Conservation (phyloP, 2,888 invertebrate genomes). For the Drosophila subsilvestris region DNA sequence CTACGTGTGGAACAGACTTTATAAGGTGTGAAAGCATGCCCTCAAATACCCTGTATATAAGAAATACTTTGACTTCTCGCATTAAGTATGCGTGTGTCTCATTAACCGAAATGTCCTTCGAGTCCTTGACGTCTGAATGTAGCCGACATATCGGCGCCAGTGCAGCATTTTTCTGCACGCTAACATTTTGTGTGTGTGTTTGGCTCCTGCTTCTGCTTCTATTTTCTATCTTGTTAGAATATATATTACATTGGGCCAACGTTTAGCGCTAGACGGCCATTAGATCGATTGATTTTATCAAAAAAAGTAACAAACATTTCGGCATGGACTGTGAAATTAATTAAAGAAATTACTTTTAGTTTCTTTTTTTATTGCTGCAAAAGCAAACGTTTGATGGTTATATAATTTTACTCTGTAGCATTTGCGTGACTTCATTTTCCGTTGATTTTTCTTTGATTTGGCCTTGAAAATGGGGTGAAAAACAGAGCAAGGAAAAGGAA, state of each 20-base stretch:
- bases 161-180: slow-evolving; percentile 5
- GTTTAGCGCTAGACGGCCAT: neutral
- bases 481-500: neutral
- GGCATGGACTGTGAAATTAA: neutral
- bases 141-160: slow-evolving; percentile 8
- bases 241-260: neutral
- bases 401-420: neutral
- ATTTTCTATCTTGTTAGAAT: neutral
- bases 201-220: too few species aligned
- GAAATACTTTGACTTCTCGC: slow-evolving; percentile 1
- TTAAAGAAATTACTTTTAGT: neutral
- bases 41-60: neutral
- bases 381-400: neutral
- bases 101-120: slow-evolving; percentile 54
- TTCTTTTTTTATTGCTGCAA: neutral
- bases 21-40: neutral
- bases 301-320: neutral
- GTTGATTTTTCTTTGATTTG: neutral
- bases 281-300: neutral
- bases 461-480: neutral
- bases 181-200: neutral
- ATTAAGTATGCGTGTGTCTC: slow-evolving; percentile 58
- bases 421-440: neutral
- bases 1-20: too few species aligned
- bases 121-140: slow-evolving; percentile 1